Base-by-base conservation (phyloP, 2,797 vertebrate genomes). In the Percopsis omiscomaycus region DNA sequence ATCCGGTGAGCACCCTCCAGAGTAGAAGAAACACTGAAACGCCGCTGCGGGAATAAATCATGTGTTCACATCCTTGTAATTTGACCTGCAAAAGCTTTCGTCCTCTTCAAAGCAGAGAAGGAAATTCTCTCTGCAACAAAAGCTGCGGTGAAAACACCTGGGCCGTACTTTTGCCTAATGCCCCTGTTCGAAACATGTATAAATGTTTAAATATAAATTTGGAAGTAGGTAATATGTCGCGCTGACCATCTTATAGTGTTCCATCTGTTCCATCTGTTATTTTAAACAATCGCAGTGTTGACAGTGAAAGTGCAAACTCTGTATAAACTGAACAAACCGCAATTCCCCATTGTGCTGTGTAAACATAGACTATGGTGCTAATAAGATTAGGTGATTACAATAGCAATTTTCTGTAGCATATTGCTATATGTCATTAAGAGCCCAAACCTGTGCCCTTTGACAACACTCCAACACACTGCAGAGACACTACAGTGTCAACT, bases 11-110 rank as follows among this genome's bases (percentile, higher is more conserved):
- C 84, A 79, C 86, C 88, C 86, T 74, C 79, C 80, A 59, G 77
- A 75, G 84, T 75, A 86, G 87, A 90, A 72, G 80, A 91, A 92
- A 84, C 83, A 87, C 83, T 88, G 22, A 22, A 22, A 22, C 86
- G 83, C 84, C 84, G 83, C 82, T 85, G 89, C 80, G 89, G 84
- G 89, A 89, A 91, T 89, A 86, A 91, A 90, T 92, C 84, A 86
- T 90, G 87, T 60, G 78, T 74, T 80, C 79, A 62, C 79, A 81
- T 78, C 66, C 73, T 81, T 74, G 77, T 79, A 66, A 74, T 87
- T 89, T 69, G 57, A 69, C 59, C 70, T 74, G 56, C 68, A 32
- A 80, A 78, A 88, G 76, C 79, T 85, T 87, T 86, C 80, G 13
- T 68, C 42, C 59, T 76, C 48, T 58, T 80, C 58, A 83, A 86